Percentiles rank a stretch among this genome's conserved stretches.
phyloP scores from a whole-genome alignment of 2,888 invertebrate genomes.

The Drosophila antonietae region DNA sequence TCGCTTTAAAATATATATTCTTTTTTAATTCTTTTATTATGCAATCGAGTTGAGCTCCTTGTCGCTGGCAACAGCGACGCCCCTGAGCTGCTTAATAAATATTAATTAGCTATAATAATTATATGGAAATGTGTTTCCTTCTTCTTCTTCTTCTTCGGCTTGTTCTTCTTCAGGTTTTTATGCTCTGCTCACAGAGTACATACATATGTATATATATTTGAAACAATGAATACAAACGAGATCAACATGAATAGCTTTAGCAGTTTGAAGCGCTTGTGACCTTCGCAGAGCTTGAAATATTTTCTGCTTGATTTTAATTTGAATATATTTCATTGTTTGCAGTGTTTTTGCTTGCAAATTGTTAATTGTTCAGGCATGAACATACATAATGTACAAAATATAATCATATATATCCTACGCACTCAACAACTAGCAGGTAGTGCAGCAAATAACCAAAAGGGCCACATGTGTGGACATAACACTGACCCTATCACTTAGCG shows the following conservation, averaged over 20 bases:
- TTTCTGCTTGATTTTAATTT: not conserved
- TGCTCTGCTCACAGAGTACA: not conserved
- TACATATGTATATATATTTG: not conserved
- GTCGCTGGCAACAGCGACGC: not conserved
- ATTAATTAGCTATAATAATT: slow-evolving; percentile 71
- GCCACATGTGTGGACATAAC: too few species aligned
- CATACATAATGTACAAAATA: too few species aligned
- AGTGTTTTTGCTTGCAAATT: slow-evolving; percentile 33
- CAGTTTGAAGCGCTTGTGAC: not conserved
- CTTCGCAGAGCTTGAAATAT: not conserved
- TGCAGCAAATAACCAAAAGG: too few species aligned
- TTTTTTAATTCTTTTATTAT: not conserved
- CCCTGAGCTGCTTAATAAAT: slow-evolving; percentile 57
- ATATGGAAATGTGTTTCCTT: slow-evolving; percentile 51
- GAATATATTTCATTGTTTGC: slow-evolving; percentile 5
- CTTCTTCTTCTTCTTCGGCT: not conserved
- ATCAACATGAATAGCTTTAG: not conserved
- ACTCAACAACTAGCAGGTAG: too few species aligned
- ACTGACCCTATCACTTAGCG: too few species aligned
- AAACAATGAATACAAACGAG: not conserved
- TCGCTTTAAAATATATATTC: not conserved
- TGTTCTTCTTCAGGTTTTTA: not conserved
- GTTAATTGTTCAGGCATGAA: too few species aligned
- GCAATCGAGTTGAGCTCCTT: not conserved
- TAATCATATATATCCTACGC: too few species aligned